Percentiles rank a stretch among this genome's conserved stretches.
phyloP scores from a whole-genome alignment of 2,797 vertebrate species.

The Cottoperca gobio region DNA sequence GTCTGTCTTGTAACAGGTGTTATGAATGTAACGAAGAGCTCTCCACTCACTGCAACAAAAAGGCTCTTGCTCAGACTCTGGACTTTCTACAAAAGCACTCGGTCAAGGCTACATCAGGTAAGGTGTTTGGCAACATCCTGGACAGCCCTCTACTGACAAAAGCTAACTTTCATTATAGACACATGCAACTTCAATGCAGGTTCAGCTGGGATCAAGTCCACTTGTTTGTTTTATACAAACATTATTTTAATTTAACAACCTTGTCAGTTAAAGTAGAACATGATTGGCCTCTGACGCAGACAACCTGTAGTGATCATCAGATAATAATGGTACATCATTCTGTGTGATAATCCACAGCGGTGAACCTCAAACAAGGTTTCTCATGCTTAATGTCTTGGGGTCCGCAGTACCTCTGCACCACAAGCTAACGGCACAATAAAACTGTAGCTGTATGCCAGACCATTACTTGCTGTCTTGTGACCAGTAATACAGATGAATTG shows the following conservation, averaged over 20 bases:
- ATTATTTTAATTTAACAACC: not conserved
- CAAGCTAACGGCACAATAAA: not conserved
- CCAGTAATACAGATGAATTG: not conserved
- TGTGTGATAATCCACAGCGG: not conserved
- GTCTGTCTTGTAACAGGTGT: constrained; percentile 86
- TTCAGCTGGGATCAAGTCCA: constrained; percentile 11
- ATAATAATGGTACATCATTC: not conserved
- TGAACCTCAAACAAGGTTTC: not conserved
- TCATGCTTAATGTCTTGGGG: not conserved
- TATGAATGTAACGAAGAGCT: constrained; percentile 98
- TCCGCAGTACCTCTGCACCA: not conserved
- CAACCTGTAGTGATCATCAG: not conserved
- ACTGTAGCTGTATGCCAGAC: not conserved
- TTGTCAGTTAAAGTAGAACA: not conserved
- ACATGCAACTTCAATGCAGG: not conserved
- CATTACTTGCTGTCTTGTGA: not conserved
- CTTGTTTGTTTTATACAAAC: not conserved
- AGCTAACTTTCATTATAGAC: constrained; percentile 17
- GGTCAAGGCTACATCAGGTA: constrained; percentile 93
- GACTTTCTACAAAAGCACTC: constrained; percentile 97
- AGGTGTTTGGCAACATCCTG: constrained; percentile 43
- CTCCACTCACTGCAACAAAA: constrained; percentile 97
- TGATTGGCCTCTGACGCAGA: constrained; percentile 6
- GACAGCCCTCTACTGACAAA: constrained; percentile 17
- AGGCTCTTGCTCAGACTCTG: constrained; percentile 94